A percentile compares a stretch with the other conserved stretches of the same genome.
Conservation (phyloP, 2,888 invertebrate genomes). For the Dasysyrphus albostriatus region DNA sequence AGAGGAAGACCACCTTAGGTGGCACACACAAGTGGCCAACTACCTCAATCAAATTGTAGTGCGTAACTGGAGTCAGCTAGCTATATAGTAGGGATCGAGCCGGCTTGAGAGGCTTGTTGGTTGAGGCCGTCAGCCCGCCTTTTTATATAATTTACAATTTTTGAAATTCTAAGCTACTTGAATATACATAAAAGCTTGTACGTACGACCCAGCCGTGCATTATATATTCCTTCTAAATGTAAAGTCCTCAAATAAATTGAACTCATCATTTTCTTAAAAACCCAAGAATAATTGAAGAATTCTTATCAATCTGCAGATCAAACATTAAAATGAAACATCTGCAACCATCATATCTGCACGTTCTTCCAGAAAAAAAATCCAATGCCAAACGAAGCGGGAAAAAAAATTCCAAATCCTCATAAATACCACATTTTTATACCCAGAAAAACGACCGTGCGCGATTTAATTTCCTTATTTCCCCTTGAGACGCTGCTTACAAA, state of each 20-base stretch:
- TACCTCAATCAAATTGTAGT: no score
- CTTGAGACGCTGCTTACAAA: constrained; percentile 31
- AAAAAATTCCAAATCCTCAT: constrained; percentile 42
- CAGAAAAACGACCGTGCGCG: constrained; percentile 55
- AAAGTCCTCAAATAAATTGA: constrained; percentile 14
- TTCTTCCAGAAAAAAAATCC: constrained; percentile 2
- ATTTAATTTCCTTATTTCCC: constrained; percentile 30
- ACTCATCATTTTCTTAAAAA: constrained; percentile 38
- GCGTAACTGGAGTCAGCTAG: no score
- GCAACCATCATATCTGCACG: constrained; percentile 33
- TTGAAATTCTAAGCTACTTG: no score
- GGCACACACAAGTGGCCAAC: no score
- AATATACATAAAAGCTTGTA: no score
- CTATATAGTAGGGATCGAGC: no score
- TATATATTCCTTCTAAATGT: background rate
- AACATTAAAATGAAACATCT: constrained; percentile 49
- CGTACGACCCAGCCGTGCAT: no score
- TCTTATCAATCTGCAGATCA: constrained; percentile 35
- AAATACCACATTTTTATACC: constrained; percentile 48
- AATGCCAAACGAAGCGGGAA: background rate
- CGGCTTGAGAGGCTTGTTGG: no score
- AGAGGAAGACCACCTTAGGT: no score
- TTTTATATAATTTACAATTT: no score
- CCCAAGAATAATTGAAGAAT: constrained; percentile 5
- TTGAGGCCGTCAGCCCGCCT: no score